Base-by-base conservation (phyloP, 2,113 vertebrate genomes). In the Cebidichthys violaceus region DNA sequence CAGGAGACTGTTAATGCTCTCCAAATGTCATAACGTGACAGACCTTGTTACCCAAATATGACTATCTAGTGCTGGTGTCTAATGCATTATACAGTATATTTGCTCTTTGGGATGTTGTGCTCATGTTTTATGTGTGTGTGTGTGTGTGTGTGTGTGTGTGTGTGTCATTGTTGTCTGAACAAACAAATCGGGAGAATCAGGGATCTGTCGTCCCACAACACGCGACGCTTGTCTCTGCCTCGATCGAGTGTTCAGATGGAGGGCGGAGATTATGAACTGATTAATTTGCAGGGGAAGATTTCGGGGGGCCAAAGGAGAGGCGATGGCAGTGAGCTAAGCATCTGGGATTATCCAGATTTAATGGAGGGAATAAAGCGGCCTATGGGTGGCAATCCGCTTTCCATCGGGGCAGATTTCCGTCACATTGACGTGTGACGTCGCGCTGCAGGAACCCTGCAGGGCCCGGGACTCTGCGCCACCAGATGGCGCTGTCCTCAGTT, bases 311-410 rank as follows among this genome's bases (percentile, higher is more conserved):
- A 76, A 86, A 87, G 74, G 86, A 83, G 91, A 89, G 75, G 84
- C 37, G 45, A 54, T 78, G 88, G 91, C 89, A 66, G 76, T 69
- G 75, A 87, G 77, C 86, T 87, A 90, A 93, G 84, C 86, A 86
- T 89, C 77, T 82, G 89, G 86, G 90, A 93, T 94, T 88, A 93
- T 94, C 90, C 88, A 67, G 85, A 88, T 5, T 93, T 90, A 92
- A 90, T 91, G 85, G 81, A 69, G 83, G 76, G 87, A 92, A 91
- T 91, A 89, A 89, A 88, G 89, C 77, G 35, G 75, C 79, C 87
- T 84, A 67, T 79, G 79, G 84, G 81, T 83, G 87, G 75, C 87
- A 90, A 92, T 87, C 89, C 75, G 82, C 87, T 91, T 92, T 92
- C 71, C 60, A 59, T 88, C 85, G 37, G 54, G n/a, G 20, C 85